Percentiles rank a stretch among this genome's conserved stretches.
Evolutionary conservation across 2,888 invertebrate species (phyloP).

Genomic region (Smittia sp.): DNA sequence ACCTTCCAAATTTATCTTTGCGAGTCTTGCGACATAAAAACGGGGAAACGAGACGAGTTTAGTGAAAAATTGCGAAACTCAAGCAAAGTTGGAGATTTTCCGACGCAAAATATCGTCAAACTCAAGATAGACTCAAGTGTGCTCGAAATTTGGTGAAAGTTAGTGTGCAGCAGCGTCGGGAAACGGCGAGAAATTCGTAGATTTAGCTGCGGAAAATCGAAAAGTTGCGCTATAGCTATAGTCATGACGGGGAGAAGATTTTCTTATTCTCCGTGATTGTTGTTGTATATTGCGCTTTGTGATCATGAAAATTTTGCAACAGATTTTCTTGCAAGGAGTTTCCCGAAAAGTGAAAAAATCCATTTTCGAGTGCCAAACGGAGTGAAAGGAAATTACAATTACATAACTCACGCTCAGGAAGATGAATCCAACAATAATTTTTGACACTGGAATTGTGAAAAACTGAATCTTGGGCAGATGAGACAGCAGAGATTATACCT

Average conservation of each 20-base stretch:
- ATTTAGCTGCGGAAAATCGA: constrained; percentile 8
- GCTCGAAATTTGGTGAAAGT: not conserved
- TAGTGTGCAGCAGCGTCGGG: not conserved
- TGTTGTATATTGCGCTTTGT: constrained; percentile 41
- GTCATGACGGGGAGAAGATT: constrained; percentile 31
- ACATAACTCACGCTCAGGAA: constrained; percentile 30
- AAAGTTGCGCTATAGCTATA: not conserved
- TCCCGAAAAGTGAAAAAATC: constrained; percentile 21
- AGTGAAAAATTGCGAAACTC: constrained; percentile 31
- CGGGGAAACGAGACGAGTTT: constrained; percentile 30
- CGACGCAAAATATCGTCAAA: not conserved
- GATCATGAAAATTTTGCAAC: constrained; percentile 40
- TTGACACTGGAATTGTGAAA: constrained; percentile 23
- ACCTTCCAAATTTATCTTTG: constrained; percentile 40
- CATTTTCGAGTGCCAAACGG: not conserved
- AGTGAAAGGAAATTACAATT: not conserved
- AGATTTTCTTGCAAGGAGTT: constrained; percentile 41
- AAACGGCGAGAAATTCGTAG: not conserved
- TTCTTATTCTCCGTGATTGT: constrained; percentile 31
- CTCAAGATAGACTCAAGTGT: not conserved
- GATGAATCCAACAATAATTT: constrained; percentile 31
- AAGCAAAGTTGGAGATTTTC: not conserved
- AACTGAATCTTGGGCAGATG: constrained; percentile 5
- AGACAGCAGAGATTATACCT: constrained; percentile 8
- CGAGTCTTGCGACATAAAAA: constrained; percentile 38